phyloP scores from a whole-genome alignment of 2,797 vertebrate genomes.

The Xyrichtys novacula region DNA sequence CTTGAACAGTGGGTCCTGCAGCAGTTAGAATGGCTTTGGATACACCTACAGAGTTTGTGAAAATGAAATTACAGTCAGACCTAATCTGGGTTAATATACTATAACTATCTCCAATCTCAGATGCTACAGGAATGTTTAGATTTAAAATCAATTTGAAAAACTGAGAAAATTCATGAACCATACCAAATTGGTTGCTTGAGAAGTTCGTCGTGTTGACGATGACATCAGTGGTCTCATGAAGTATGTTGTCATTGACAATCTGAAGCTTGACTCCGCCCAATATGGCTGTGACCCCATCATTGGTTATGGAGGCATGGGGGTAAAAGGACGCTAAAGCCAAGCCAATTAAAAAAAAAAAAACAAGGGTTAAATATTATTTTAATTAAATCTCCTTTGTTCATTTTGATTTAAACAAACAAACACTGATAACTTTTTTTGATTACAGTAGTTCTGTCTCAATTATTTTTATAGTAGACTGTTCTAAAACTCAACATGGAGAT shows the following conservation, averaged over 20 bases:
- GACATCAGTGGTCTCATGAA: slow-evolving; percentile 60
- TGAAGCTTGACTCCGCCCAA: slow-evolving; percentile 70
- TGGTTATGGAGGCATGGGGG: slow-evolving; percentile 31
- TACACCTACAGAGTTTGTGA: slow-evolving; percentile 58
- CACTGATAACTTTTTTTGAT: no score
- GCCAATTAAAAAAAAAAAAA: background rate
- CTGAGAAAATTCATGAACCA: background rate
- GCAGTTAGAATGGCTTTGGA: slow-evolving; percentile 71
- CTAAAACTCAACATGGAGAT: no score
- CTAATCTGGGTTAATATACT: background rate
- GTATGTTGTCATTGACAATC: slow-evolving; percentile 68
- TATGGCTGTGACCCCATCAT: slow-evolving; percentile 60
- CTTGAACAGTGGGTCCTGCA: slow-evolving; percentile 56
- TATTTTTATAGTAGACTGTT: no score
- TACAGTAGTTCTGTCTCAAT: no score
- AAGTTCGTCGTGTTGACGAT: slow-evolving; percentile 79
- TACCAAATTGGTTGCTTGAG: slow-evolving; percentile 41
- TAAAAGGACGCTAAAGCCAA: slow-evolving; percentile 65
- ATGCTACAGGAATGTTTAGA: no score
- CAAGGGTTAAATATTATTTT: no score
- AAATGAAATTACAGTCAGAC: background rate
- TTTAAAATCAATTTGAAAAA: background rate
- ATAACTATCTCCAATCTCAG: background rate
- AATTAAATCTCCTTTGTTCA: no score
- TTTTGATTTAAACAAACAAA: no score